Conservation (phyloP, 2,113 vertebrate genomes). For the Sebastes schlegelii region DNA sequence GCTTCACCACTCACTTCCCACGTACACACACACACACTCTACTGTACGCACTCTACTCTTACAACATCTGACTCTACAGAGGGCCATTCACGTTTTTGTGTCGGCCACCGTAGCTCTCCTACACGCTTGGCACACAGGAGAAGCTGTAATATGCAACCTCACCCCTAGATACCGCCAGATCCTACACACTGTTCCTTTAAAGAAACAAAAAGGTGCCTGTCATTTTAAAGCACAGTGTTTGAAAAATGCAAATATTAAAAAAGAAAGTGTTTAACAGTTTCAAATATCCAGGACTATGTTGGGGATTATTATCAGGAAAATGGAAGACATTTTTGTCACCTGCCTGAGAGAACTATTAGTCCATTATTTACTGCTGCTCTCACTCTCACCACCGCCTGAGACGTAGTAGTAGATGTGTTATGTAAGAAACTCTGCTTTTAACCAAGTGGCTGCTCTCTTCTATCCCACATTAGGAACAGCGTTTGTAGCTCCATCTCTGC, state of each 20-base stretch:
- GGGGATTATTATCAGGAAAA: background rate
- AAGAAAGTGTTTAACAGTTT: background rate
- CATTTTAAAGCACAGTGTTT: background rate
- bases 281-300: background rate
- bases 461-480: conserved; percentile 10
- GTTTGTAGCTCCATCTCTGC: conserved; percentile 32
- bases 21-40: no score
- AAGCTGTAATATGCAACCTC: no score
- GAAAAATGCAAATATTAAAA: background rate
- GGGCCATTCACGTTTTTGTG: no score
- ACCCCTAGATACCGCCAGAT: no score
- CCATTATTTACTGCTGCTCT: conserved; percentile 16
- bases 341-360: background rate
- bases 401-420: background rate
- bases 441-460: conserved; percentile 17
- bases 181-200: no score
- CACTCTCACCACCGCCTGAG: background rate
- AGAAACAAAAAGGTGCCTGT: background rate
- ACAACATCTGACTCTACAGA: no score
- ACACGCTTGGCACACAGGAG: no score
- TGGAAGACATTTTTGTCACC: background rate
- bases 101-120: no score
- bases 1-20: no score
- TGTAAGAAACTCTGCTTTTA: conserved; percentile 7
- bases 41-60: no score